These are phyloP conservation scores for Agapornis canus DNA, from an alignment of 2,797 vertebrate species.

Conservation along the genomic window DNA sequence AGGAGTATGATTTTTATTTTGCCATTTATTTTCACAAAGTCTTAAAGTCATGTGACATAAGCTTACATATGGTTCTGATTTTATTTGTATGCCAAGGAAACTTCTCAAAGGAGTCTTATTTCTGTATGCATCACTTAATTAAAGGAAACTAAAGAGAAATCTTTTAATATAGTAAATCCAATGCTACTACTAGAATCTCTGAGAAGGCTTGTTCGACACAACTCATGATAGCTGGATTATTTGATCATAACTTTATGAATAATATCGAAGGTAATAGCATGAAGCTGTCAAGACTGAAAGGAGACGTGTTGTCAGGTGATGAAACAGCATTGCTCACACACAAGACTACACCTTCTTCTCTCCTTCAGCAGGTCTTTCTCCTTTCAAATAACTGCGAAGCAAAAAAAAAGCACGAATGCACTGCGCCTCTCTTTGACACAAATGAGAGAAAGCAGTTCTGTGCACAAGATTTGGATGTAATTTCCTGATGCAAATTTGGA, in stretches of 20 bases:
- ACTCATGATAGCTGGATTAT: neutral
- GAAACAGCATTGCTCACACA: neutral
- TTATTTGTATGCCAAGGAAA: neutral
- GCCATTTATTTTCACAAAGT: neutral
- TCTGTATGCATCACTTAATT: neutral
- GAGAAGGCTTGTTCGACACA: neutral
- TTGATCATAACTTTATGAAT: neutral
- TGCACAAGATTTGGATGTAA: neutral
- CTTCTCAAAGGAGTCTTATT: neutral
- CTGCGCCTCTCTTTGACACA: neutral
- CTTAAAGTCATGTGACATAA: neutral
- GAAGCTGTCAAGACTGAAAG: neutral
- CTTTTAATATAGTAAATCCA: neutral
- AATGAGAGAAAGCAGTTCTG: slow-evolving; percentile 3
- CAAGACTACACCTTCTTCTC: neutral
- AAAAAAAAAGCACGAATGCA: neutral
- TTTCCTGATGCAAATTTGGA: neutral
- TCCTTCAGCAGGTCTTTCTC: neutral
- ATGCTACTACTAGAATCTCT: neutral
- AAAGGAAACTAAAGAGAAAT: neutral
- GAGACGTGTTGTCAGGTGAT: neutral
- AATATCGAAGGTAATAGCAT: neutral
- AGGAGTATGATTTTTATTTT: neutral
- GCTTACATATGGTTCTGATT: neutral
- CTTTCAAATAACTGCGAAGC: neutral